A percentile compares a stretch with the other conserved stretches of the same genome.
These are phyloP conservation scores for Phorcus lineatus DNA, from an alignment of 2,888 invertebrate genomes.

Conservation along the genomic window DNA sequence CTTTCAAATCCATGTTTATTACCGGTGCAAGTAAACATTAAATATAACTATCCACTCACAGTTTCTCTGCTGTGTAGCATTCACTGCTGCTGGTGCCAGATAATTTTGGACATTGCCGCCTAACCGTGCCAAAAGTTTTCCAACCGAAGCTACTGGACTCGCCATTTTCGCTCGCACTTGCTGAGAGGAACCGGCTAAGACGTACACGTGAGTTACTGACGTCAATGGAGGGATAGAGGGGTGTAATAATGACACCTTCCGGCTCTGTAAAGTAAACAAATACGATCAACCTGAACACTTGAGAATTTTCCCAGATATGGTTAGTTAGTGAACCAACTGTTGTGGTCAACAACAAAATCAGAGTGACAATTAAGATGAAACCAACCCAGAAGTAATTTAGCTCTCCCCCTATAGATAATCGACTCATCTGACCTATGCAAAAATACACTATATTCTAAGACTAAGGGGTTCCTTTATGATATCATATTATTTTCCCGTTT, in stretches of 20 bases:
- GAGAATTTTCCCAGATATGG: too few relatives aligned
- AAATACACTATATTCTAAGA: too few relatives aligned
- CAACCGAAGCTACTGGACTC: slow-evolving; percentile 59
- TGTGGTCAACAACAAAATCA: too few relatives aligned
- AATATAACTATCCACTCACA: slow-evolving; percentile 60
- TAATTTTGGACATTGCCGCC: slow-evolving; percentile 58
- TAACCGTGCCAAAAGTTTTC: slow-evolving; percentile 60
- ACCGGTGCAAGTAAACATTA: not conserved
- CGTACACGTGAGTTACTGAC: slow-evolving; percentile 18
- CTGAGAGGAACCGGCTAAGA: slow-evolving; percentile 40
- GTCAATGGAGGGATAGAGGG: not conserved
- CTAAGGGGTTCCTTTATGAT: too few relatives aligned
- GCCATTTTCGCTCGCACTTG: slow-evolving; percentile 61
- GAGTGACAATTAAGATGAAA: too few relatives aligned
- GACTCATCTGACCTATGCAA: too few relatives aligned
- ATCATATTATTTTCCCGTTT: too few relatives aligned
- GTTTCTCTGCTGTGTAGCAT: slow-evolving; percentile 59
- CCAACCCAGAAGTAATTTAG: too few relatives aligned
- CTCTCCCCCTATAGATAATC: too few relatives aligned
- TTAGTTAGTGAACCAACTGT: too few relatives aligned
- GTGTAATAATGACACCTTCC: not conserved
- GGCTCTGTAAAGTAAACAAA: too few relatives aligned
- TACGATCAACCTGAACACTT: too few relatives aligned
- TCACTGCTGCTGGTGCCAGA: slow-evolving; percentile 58
- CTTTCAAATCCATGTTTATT: not conserved